Conservation (phyloP, 2,113 vertebrate genomes). For the Myotis davidii region DNA sequence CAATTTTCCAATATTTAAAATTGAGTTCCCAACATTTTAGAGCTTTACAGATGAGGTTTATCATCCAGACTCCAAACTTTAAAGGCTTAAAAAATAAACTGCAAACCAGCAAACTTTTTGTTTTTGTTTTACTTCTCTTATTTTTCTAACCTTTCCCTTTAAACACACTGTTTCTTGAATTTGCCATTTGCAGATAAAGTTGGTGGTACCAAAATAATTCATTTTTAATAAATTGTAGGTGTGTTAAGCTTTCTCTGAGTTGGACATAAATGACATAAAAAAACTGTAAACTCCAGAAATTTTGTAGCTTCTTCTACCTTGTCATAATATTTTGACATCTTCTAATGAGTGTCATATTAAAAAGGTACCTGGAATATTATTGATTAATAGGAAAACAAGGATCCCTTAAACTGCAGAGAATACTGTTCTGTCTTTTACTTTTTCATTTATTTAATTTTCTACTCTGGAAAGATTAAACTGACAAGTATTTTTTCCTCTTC, state of each 20-base stretch:
- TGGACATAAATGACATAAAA: constrained; percentile 61
- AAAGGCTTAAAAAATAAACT: constrained; percentile 73
- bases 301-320: constrained; percentile 58
- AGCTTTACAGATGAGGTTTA: constrained; percentile 49
- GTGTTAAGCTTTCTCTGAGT: constrained; percentile 54
- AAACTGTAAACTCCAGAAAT: constrained; percentile 61
- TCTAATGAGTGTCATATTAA: constrained; percentile 32
- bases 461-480: constrained; percentile 1
- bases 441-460: constrained; percentile 54
- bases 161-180: constrained; percentile 64
- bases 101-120: constrained; percentile 59
- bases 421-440: constrained; percentile 4
- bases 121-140: constrained; percentile 73
- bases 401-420: not conserved
- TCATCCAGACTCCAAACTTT: constrained; percentile 64
- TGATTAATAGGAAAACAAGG: constrained; percentile 54
- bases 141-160: constrained; percentile 80
- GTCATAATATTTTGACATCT: constrained; percentile 77
- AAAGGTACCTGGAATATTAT: constrained; percentile 44
- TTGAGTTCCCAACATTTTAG: constrained; percentile 35
- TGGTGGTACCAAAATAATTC: constrained; percentile 62
- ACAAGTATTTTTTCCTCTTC: not conserved
- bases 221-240: constrained; percentile 67
- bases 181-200: constrained; percentile 71
- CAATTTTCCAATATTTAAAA: constrained; percentile 53